Percentiles rank a stretch among this genome's conserved stretches.
These are phyloP conservation scores for Tinea semifulvella DNA, from an alignment of 2,888 invertebrate genomes.

Conservation along the genomic window DNA sequence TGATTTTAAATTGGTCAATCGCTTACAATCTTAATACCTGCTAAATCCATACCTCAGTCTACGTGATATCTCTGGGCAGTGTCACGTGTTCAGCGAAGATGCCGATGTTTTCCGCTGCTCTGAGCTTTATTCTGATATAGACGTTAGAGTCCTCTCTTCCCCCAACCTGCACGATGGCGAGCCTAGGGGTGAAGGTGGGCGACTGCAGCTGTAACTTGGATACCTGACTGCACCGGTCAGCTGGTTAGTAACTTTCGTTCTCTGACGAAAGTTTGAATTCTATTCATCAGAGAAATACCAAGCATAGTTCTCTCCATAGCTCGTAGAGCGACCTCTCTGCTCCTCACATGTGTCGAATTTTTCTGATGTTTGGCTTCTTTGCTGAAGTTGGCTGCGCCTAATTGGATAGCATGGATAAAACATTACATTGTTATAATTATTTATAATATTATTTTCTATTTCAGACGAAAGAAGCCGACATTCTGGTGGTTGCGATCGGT, in stretches of 20 bases:
- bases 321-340: no score
- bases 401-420: no score
- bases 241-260: no score
- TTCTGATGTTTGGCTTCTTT: no score
- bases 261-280: no score
- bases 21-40: no score
- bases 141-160: constrained; percentile 97
- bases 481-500: constrained; percentile 96
- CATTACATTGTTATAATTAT: no score
- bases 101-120: constrained; percentile 91
- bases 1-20: no score
- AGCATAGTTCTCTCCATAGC: no score
- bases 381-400: no score
- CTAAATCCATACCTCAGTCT: constrained; percentile 84
- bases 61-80: constrained; percentile 81
- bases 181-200: constrained; percentile 74
- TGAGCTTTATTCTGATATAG: constrained; percentile 96
- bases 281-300: no score
- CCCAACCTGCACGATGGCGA: constrained; percentile 97
- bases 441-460: neutral
- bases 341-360: no score
- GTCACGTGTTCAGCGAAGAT: constrained; percentile 83
- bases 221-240: constrained; percentile 74
- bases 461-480: constrained; percentile 84
- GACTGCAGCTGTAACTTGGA: constrained; percentile 59